Percentiles rank a stretch among this genome's conserved stretches.
phyloP scores from a whole-genome alignment of 2,888 invertebrate species.

The Micoletzkya japonica region DNA sequence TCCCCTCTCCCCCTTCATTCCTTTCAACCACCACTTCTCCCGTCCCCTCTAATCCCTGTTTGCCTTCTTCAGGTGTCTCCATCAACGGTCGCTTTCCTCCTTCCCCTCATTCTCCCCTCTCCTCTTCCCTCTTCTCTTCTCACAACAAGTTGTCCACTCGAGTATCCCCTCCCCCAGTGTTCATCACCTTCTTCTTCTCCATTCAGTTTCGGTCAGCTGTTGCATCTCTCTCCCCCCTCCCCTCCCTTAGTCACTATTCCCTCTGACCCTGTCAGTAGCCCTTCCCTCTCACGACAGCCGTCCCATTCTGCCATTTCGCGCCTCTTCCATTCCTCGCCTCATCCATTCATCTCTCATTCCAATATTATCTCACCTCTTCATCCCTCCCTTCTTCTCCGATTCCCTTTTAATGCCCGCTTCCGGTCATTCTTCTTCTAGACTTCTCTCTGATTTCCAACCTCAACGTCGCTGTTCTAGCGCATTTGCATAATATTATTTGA shows the following conservation, averaged over 20 bases:
- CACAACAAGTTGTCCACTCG: too few species aligned
- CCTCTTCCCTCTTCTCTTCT: background rate
- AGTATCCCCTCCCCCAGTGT: too few species aligned
- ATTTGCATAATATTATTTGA: too few species aligned
- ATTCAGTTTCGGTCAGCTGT: too few species aligned
- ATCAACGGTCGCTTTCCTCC: background rate
- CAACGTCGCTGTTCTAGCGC: too few species aligned
- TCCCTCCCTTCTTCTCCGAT: slow-evolving; percentile 17
- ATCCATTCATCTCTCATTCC: too few species aligned
- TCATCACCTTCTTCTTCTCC: too few species aligned
- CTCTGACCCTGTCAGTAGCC: background rate
- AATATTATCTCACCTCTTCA: slow-evolving; percentile 11
- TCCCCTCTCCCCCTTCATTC: background rate
- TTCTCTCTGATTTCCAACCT: background rate
- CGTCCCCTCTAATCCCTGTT: background rate
- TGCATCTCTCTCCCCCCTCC: background rate
- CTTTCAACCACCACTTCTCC: background rate
- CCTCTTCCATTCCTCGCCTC: too few species aligned
- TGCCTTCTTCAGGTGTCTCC: background rate
- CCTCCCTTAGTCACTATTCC: background rate
- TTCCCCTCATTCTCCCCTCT: background rate
- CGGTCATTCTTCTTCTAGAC: slow-evolving; percentile 1
- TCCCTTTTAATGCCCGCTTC: slow-evolving; percentile 7
- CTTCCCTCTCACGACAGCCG: too few species aligned
- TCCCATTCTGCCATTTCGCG: too few species aligned